A percentile compares a stretch with the other conserved stretches of the same genome.
Evolutionary conservation across 2,888 invertebrate species (phyloP).

Genomic region (Sesia bembeciformis): DNA sequence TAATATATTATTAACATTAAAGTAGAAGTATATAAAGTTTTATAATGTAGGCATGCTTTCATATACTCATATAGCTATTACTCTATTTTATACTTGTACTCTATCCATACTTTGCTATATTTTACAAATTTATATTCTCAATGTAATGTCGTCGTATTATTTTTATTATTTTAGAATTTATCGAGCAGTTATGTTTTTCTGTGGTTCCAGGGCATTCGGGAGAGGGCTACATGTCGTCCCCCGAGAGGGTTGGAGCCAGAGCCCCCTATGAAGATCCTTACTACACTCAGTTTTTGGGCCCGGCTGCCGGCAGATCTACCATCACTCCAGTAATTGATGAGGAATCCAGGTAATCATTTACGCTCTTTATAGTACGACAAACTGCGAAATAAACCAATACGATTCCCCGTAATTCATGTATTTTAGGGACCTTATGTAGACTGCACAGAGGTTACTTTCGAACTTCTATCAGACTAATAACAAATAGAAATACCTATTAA

Average conservation of each 20-base stretch:
- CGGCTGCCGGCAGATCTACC: slow-evolving; percentile 77
- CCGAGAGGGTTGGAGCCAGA: slow-evolving; percentile 83
- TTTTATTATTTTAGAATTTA: neutral
- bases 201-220: slow-evolving; percentile 32
- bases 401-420: too few relatives aligned
- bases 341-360: slow-evolving; percentile 78
- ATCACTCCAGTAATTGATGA: slow-evolving; percentile 95
- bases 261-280: slow-evolving; percentile 90
- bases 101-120: neutral
- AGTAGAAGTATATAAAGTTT: slow-evolving; percentile 1
- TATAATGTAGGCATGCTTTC: slow-evolving; percentile 17
- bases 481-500: too few relatives aligned
- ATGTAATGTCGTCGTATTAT: neutral
- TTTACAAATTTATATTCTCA: neutral
- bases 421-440: too few relatives aligned
- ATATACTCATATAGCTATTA: neutral
- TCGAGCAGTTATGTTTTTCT: neutral
- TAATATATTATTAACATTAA: too few relatives aligned
- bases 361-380: neutral
- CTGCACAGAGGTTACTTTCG: too few relatives aligned
- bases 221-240: slow-evolving; percentile 89
- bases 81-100: neutral
- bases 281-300: slow-evolving; percentile 83
- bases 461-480: too few relatives aligned
- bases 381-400: too few relatives aligned